Conservation (phyloP, 2,113 vertebrate species). For the Antigone vipio region DNA sequence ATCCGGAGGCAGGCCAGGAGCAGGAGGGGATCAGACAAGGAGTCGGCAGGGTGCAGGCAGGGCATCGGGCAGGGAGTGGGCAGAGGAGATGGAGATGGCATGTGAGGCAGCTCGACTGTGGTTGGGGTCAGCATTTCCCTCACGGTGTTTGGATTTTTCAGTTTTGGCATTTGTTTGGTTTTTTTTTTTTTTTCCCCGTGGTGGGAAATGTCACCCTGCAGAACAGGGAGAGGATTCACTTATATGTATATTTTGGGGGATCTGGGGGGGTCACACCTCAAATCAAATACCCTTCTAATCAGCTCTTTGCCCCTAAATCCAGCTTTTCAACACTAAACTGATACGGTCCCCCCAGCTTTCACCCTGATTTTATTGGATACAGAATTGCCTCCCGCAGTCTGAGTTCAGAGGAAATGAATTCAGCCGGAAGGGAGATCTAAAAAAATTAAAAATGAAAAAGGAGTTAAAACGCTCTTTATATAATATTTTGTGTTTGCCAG, state of each 20-base stretch:
- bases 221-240: neutral
- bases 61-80: neutral
- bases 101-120: fast-evolving
- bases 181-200: neutral
- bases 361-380: neutral
- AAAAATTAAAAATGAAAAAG: conserved; percentile 7
- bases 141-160: neutral
- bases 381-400: neutral
- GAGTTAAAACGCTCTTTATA: neutral
- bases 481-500: neutral
- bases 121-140: neutral
- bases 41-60: neutral
- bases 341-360: neutral
- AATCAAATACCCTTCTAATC: neutral
- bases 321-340: neutral
- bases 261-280: neutral
- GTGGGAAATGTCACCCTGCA: neutral
- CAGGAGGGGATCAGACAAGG: neutral
- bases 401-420: neutral
- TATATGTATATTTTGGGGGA: neutral
- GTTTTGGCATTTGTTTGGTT: neutral
- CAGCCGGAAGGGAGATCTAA: neutral
- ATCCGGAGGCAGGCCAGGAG: neutral
- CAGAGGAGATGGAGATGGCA: fast-evolving
- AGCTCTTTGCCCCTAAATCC: neutral